Base-by-base conservation (phyloP, 2,113 vertebrate genomes). In the Tychaedon coryphoeus region DNA sequence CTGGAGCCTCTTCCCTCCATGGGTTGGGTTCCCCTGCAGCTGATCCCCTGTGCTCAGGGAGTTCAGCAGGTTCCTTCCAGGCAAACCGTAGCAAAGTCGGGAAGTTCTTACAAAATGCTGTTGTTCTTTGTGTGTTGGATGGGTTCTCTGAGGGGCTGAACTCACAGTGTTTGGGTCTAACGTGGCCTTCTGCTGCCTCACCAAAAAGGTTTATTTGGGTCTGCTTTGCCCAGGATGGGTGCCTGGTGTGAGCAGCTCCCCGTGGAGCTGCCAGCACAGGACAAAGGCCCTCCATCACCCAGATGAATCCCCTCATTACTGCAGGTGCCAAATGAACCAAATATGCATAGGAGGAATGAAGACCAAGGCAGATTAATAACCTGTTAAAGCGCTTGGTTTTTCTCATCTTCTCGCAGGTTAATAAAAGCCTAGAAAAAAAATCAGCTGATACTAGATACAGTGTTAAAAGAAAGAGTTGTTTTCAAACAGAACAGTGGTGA, bases 1-100 rank as follows among this genome's bases (percentile, higher is more conserved):
- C 74, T 15, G 18, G 54, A 80, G 26, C 58, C 33, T 48, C 43
- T 42, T 38, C 33, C 10, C 47, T 48, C 50, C 4, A 0, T 29
- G 8, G 1, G 10, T 38, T 25, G 50, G 57, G 45, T 36, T 2
- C 28, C 3, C 3, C 26, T 31, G 1, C 15, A 2, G 0, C 1
- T n/a, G 8, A 43, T 9, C 26, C 20, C 24, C 33, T 45, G 22
- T 47, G 31, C 33, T 64, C 28, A 14, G 67, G 25, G 76, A 33
- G 19, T 71, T 73, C 24, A 34, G 43, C 53, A 8, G 3, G 19
- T 16, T 45, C 29, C 7, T 13, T 26, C n/a, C 26, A 48, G 18
- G 58, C 34, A 47, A 40, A 26, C 13, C 7, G 4, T 13, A 50
- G 76, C 16, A 38, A 18, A 48, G 25, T 45, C 9, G 6, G 25